phyloP scores from a whole-genome alignment of 2,113 vertebrate species.

The Etheostoma spectabile region DNA sequence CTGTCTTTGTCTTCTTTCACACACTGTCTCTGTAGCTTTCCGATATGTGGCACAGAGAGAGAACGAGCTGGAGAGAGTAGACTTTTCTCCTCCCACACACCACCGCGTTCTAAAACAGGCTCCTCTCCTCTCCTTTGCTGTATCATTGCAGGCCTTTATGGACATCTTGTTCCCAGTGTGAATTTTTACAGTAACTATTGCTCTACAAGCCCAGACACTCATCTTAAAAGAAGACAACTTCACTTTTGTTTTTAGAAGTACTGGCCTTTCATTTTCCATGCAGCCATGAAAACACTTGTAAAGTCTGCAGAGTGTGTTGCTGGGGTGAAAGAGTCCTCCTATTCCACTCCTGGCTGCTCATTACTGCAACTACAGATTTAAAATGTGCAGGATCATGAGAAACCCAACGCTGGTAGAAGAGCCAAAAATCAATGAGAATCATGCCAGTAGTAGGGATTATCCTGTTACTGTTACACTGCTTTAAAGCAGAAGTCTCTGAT shows the following conservation, averaged over 20 bases:
- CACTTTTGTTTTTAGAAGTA: constrained; percentile 43
- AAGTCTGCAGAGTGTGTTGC: neutral
- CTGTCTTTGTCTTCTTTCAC: constrained; percentile 22
- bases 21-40: constrained; percentile 36
- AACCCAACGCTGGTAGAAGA: neutral
- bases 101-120: constrained; percentile 44
- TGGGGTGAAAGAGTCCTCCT: neutral
- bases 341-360: constrained; percentile 2
- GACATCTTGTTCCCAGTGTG: constrained; percentile 74
- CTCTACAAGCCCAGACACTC: constrained; percentile 63
- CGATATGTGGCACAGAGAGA: constrained; percentile 28
- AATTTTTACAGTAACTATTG: constrained; percentile 72
- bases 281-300: constrained; percentile 28
- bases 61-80: constrained; percentile 18
- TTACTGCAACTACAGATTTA: neutral
- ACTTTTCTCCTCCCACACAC: constrained; percentile 66
- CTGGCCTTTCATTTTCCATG: constrained; percentile 28
- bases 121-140: constrained; percentile 34
- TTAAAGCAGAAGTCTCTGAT: constrained; percentile 48
- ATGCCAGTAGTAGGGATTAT: constrained; percentile 38
- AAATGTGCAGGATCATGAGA: neutral
- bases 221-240: constrained; percentile 52
- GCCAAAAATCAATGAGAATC: constrained; percentile 29
- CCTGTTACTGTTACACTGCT: constrained; percentile 45
- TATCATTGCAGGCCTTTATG: constrained; percentile 68